phyloP scores from a whole-genome alignment of 2,888 invertebrate genomes.

The Bembecia ichneumoniformis region DNA sequence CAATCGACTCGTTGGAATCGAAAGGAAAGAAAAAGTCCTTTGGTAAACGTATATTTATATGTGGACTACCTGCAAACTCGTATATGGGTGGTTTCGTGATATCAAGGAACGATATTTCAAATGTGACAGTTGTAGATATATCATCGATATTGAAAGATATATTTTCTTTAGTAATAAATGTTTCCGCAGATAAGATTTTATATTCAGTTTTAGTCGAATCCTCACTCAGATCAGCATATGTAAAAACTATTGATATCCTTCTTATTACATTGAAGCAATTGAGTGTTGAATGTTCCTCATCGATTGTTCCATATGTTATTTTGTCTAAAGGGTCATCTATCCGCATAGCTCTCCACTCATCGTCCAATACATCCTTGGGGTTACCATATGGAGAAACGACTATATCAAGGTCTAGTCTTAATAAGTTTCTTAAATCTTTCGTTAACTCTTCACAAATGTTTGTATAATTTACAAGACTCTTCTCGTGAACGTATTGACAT shows the following conservation, averaged over 20 bases:
- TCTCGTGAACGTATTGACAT: constrained; percentile 39
- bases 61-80: constrained; percentile 72
- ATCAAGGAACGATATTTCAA: constrained; percentile 50
- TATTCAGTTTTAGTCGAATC: constrained; percentile 18
- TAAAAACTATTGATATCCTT: constrained; percentile 34
- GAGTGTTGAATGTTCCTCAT: constrained; percentile 28
- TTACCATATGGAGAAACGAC: constrained; percentile 48
- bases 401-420: constrained; percentile 24
- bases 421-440: constrained; percentile 24
- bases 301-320: constrained; percentile 29
- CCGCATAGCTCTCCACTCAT: constrained; percentile 36
- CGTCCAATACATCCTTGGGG: constrained; percentile 33
- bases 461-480: constrained; percentile 17
- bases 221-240: constrained; percentile 32
- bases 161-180: constrained; percentile 25
- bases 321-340: constrained; percentile 13
- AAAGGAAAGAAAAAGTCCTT: constrained; percentile 83
- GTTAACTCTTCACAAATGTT: constrained; percentile 39
- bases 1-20: constrained; percentile 28
- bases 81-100: constrained; percentile 33
- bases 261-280: constrained; percentile 44
- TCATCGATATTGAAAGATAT: constrained; percentile 34
- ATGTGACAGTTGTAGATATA: constrained; percentile 35
- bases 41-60: constrained; percentile 77
- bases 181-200: constrained; percentile 34